Evolutionary conservation across 2,888 invertebrate genomes (phyloP), one percentile per base, ranked within the genome.

Genomic region (Buathra laborator): DNA sequence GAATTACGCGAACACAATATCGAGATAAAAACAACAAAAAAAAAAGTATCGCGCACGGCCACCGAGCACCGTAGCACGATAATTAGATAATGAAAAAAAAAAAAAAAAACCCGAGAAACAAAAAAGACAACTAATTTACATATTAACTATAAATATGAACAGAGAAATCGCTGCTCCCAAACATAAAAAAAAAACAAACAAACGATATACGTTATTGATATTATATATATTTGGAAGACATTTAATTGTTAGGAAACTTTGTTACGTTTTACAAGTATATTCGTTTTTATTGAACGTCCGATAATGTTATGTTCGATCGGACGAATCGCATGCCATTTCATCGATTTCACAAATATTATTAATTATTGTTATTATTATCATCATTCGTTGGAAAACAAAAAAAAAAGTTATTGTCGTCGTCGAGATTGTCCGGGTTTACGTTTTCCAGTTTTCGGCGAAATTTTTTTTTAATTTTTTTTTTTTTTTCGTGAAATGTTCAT

Each of bases 211-310:
- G 62, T 84, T 85, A 85, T 76, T 74, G 85, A 86, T 83, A 86
- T 86, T 86, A 82, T 72, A 67, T 72, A 77, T 44, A 82, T 85
- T 79, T 74, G 64, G 59, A 85, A 85, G 84, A 86, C 82, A 79
- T 81, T 86, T 86, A 85, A 81, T 85, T 68, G 56, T 85, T 86
- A 85, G 82, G 66, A 67, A 84, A 85, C 71, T 87, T 87, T 87
- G 87, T 87, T 87, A 87, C 86, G 86, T 87, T 87, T 87, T 87
- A 81, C 84, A 87, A 87, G 83, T 86, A 84, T 84, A 87, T 83
- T 85, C 81, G 80, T 87, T 87, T 86, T 84, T 85, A 87, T 80
- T 81, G 68, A 66, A 29, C 32, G 78, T 84, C 74, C 78, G 78
- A 75, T 78, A 70, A 53, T 62, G 32, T 66, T 66, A 43, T 6